Evolutionary conservation across 2,888 invertebrate species (phyloP).

Genomic region (Nineta flava): DNA sequence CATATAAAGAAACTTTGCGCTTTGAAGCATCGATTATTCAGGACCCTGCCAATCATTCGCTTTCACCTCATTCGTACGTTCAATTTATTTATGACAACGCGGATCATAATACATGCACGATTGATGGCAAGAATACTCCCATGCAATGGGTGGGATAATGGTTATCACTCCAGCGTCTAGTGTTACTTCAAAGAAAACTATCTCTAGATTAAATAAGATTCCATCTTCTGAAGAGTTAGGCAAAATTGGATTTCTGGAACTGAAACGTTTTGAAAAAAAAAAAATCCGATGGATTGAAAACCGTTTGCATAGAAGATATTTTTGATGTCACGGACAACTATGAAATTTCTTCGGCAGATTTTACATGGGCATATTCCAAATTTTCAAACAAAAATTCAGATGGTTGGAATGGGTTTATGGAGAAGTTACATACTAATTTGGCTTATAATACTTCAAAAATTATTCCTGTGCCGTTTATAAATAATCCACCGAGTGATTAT

Average conservation of each 20-base stretch:
- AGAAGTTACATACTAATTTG: constrained; percentile 11
- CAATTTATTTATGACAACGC: constrained; percentile 19
- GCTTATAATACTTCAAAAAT: constrained; percentile 15
- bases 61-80: constrained; percentile 12
- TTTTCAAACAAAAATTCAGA: constrained; percentile 13
- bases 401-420: constrained; percentile 17
- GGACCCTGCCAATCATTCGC: constrained; percentile 10
- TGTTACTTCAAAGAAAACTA: constrained; percentile 9
- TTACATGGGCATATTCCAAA: constrained; percentile 17
- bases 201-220: constrained; percentile 14
- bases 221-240: constrained; percentile 14
- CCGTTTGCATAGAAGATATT: constrained; percentile 14
- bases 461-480: constrained; percentile 17
- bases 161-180: constrained; percentile 10
- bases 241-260: constrained; percentile 14
- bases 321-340: constrained; percentile 7
- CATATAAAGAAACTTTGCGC: constrained; percentile 15
- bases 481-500: constrained; percentile 17
- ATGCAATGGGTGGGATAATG: constrained; percentile 11
- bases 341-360: constrained; percentile 16
- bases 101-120: constrained; percentile 16
- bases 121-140: constrained; percentile 4
- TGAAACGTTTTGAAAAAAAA: constrained; percentile 15
- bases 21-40: constrained; percentile 16
- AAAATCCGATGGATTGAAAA: constrained; percentile 14